Base-by-base conservation (phyloP, 2,113 vertebrate genomes). In the Arothron firmamentum region DNA sequence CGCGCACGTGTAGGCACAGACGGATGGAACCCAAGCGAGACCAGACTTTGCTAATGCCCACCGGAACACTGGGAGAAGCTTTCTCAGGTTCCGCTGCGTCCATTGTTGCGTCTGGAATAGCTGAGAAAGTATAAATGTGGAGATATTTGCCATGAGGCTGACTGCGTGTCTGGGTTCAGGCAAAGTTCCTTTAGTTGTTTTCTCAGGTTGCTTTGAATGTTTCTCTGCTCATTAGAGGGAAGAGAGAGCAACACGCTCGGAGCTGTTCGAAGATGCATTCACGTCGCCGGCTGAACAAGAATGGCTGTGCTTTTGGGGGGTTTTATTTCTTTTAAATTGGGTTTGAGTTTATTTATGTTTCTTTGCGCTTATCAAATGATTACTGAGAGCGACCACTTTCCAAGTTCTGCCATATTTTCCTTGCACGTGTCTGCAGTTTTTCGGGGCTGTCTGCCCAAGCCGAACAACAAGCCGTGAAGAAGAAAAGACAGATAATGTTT, bases 151-250 rank as follows among this genome's bases (percentile, higher is more conserved):
- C 51, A 63, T 69, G 56, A 60, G 70, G 70, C 47, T 52, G 72
- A 71, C 56, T 63, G 59, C 56, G 52, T 51, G 57, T 59, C 55
- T 51, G 64, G 71, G 82, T 77, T 83, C 68, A 70, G 23, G 20
- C 6, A 34, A 61, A 61, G 74, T 81, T 78, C 12, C 75, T 2
- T 10, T 6, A 1, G 45, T 41, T 59, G 25, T 72, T 77, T 71
- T 65, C 38, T 16, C 9, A 0, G 3, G n/a, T 28, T 53, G n/a
- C 14, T 46, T 58, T 25, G 17, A 34, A 16, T 52, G 1, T 65
- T 69, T 59, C 50, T 8, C 48, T 51, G 52, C 58, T 73, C 58
- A 53, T 73, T 70, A 60, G 53, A 41, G n/a, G 38, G 46, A 43
- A 57, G 61, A 62, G 13, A n/a, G 28, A 72, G 41, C 53, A 41